phyloP scores from a whole-genome alignment of 2,113 vertebrate species.

The Mandrillus leucophaeus region DNA sequence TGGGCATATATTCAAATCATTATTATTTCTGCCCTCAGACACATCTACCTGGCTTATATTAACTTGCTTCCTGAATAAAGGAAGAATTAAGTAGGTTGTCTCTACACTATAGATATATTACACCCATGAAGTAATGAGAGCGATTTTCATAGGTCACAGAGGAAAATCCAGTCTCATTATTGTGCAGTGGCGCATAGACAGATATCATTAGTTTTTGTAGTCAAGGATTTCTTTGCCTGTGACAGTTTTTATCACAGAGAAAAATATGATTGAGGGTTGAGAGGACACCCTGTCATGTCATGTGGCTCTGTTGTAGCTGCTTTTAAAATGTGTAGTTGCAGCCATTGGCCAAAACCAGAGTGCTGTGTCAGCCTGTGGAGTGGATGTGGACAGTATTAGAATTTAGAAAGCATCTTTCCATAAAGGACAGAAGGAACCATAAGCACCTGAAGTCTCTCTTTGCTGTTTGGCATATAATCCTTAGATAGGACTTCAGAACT shows the following conservation, averaged over 20 bases:
- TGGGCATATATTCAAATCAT: not conserved
- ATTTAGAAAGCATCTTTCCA: not conserved
- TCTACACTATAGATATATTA: not conserved
- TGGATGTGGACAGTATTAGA: not conserved
- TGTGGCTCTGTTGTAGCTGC: not conserved
- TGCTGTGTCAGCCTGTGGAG: not conserved
- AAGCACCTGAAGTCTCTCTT: not conserved
- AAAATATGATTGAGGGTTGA: constrained; percentile 24
- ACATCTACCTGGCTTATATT: not conserved
- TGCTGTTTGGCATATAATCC: not conserved
- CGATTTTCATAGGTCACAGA: not conserved
- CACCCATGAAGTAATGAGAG: not conserved
- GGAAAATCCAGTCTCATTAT: not conserved
- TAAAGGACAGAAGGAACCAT: not conserved
- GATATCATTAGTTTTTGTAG: not conserved
- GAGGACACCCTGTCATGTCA: not conserved
- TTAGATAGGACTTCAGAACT: not conserved
- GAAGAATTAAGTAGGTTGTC: not conserved
- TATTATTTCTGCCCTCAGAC: not conserved
- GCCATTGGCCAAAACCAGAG: not conserved
- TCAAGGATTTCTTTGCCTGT: not conserved
- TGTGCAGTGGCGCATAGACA: not conserved
- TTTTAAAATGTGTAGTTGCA: not conserved
- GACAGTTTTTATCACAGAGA: constrained; percentile 30
- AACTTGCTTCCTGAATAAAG: constrained; percentile 20